Evolutionary conservation across 92 coral and sea anemone species (phyloP).

Genomic region (Phenganax subtilis): DNA sequence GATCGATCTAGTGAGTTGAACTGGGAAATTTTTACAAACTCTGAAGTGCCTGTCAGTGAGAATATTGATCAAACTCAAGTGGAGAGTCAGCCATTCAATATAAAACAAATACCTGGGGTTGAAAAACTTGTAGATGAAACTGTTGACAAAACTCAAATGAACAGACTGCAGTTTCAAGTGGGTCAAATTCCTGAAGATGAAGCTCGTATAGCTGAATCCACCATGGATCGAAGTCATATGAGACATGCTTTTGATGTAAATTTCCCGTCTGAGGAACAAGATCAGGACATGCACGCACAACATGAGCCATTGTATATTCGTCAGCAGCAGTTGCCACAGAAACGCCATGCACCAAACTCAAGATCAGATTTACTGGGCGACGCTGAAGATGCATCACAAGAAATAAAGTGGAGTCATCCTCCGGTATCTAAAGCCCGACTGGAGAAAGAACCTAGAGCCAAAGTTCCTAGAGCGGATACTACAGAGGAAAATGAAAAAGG

Average conservation of each 20-base stretch:
- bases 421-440: conserved; percentile 25
- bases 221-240: background rate
- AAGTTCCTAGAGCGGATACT: conserved; percentile 2
- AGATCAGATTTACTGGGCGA: background rate
- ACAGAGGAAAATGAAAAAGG: background rate
- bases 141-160: conserved; percentile 1
- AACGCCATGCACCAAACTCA: conserved; percentile 13
- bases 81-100: background rate
- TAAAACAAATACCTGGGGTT: conserved; percentile 13
- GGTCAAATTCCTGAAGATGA: conserved; percentile 2
- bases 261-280: conserved; percentile 4
- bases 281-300: background rate
- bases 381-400: background rate
- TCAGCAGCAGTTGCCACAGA: background rate
- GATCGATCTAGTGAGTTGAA: conserved; percentile 5
- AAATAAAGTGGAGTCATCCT: conserved; percentile 38
- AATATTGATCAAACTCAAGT: background rate
- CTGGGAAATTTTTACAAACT: conserved; percentile 22
- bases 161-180: background rate
- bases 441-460: conserved; percentile 7
- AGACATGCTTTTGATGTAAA: background rate
- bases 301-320: conserved; percentile 9
- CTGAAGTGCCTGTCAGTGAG: conserved; percentile 22
- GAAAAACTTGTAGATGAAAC: conserved; percentile 8
- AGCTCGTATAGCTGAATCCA: conserved; percentile 5